Base-by-base conservation (phyloP, 92 coral and sea anemone species). In the Chrysogorgia sp. region DNA sequence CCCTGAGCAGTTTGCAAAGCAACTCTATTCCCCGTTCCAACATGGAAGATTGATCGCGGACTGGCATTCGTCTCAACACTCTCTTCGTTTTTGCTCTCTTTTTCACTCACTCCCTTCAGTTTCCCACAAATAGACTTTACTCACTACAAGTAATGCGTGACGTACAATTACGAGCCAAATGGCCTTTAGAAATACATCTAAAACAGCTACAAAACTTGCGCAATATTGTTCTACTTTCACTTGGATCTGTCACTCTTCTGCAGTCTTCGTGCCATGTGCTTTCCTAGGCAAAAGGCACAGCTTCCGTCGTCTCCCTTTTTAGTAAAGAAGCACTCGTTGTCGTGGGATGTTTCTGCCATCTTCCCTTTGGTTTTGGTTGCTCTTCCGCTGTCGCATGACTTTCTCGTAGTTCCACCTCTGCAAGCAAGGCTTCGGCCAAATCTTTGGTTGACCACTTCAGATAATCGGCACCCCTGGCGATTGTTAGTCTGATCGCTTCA, bases 381-480 rank as follows among this genome's bases (percentile, higher is more conserved):
- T 10, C 59, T 58, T 30, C 75, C 58, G 67, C 34, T 80, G 72
- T 13, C n/a, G 66, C 70, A 21, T 82, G 87, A 14, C 84, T 79
- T 66, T 86, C 90, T 34, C 90, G 71, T 69, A 82, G 66, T 61
- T 86, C 87, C 10, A 86, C 84, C 55, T 86, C 87, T 33, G 61
- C 71, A 20, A 63, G 29, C 64, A 86, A 49, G 22, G 64, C 79
- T 14, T 82, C 58, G 63, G 62, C 10, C 71, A 86, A 40, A 43
- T 81, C 83, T 2, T 77, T 68, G 50, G 76, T 29, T 0, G 75
- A 14, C 87, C 87, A 86, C 58, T 60, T 35, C 60, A 76, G 23
- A 58, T 82, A 76, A 13, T 61, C 63, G 20, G 68, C 45, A 24
- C 86, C 84, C 23, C 84, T 47, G 8, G 84, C 82, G 60, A 86